Conservation (phyloP, 2,888 invertebrate species). For the Trypoxylon attenuatum region DNA sequence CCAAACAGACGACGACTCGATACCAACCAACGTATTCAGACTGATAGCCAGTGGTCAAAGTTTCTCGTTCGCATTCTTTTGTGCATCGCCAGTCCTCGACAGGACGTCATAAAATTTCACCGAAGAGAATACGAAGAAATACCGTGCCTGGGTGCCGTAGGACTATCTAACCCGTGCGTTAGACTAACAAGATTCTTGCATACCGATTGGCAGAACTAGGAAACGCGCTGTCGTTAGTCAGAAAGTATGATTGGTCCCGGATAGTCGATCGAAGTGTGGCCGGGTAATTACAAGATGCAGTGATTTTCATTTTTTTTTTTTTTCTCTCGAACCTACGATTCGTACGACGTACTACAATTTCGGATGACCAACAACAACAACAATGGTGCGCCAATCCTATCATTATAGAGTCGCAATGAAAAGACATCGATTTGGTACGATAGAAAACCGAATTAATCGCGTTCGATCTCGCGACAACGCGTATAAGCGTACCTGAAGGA, state of each 20-base stretch:
- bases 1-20: too few relatives aligned
- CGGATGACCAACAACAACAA: constrained; percentile 39
- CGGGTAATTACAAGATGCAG: constrained; percentile 56
- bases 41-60: too few relatives aligned
- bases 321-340: constrained; percentile 31
- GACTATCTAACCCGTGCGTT: constrained; percentile 20
- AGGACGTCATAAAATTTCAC: constrained; percentile 23
- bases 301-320: constrained; percentile 6
- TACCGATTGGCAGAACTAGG: constrained; percentile 47
- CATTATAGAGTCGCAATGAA: constrained; percentile 40
- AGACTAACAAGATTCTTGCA: constrained; percentile 31
- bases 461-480: constrained; percentile 45
- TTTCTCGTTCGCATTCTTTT: constrained; percentile 11
- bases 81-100: constrained; percentile 46
- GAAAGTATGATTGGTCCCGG: constrained; percentile 69
- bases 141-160: constrained; percentile 21
- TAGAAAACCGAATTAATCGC: constrained; percentile 42
- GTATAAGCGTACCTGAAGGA: constrained; percentile 53
- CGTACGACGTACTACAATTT: constrained; percentile 21
- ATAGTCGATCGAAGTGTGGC: constrained; percentile 61
- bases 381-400: constrained; percentile 39
- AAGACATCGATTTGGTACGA: constrained; percentile 47
- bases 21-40: too few relatives aligned
- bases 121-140: constrained; percentile 14
- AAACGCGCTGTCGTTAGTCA: constrained; percentile 47